Base-by-base conservation (phyloP, 2,113 vertebrate species). In the Anser brachyrhynchus region DNA sequence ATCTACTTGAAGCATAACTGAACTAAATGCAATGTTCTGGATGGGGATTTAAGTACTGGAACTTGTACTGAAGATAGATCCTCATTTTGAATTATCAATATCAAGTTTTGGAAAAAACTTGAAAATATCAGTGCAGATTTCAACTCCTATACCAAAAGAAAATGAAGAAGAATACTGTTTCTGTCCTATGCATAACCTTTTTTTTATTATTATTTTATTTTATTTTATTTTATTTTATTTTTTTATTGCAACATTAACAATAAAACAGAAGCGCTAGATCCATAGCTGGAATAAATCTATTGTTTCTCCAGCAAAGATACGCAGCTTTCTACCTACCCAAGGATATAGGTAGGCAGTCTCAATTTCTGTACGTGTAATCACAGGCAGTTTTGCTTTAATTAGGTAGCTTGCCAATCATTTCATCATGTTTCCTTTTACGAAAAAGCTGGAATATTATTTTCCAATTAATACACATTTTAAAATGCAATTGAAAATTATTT, bases 401-500 rank as follows among this genome's bases (percentile, higher is more conserved):
- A 95, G 73, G 57, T 91, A 95, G 70, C 83, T 61, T 95, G 80
- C 52, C 43, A 55, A 91, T 81, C 26, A 90, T 93, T 95, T 90
- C 51, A 95, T 95, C 62, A 9, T 14, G 17, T 49, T 95, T 94
- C 57, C 79, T 95, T 97, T 97, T 95, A 70, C 51, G 37, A 70
- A 69, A 90, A 94, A 89, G 21, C 1, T 66, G 39, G 22, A 82
- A 46, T 79, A 80, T 29, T 66, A 52, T 46, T 80, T 92, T 96
- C 92, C 66, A 82, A 91, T 97, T 95, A 95, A 89, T 92, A 57
- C 3, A 92, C 41, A 84, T 95, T 94, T 90, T 90, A 90, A 94
- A 96, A 94, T 49, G 29, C 67, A 77, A 92, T 87, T 95, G 95
- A 66, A 96, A 95, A 96, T 95, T 94, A 83, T 89, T 92, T 81